phyloP scores from a whole-genome alignment of 1,140 invertebrate genomes.

The Caenorhabditis latens region DNA sequence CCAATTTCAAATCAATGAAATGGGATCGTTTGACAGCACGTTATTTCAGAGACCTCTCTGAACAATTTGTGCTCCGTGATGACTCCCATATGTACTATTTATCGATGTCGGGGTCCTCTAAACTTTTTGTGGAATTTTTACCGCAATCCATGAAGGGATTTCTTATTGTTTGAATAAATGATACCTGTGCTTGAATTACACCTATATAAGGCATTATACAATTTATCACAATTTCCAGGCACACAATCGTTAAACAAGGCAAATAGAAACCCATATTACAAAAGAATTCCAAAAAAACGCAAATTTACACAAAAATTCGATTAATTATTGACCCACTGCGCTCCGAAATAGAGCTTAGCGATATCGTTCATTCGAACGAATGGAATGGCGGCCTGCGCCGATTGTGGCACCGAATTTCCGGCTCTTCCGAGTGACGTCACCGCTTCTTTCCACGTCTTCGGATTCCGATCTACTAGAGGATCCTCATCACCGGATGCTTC shows the following conservation, averaged over 20 bases:
- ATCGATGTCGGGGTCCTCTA: too few relatives aligned
- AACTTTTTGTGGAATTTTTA: too few relatives aligned
- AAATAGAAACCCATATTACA: neutral
- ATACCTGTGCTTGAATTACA: too few relatives aligned
- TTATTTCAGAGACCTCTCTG: too few relatives aligned
- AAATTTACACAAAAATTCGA: neutral
- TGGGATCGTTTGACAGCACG: too few relatives aligned
- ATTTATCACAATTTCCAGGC: too few relatives aligned
- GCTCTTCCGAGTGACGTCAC: conserved; percentile 35
- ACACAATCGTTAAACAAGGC: neutral
- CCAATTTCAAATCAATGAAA: too few relatives aligned
- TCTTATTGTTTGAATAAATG: too few relatives aligned
- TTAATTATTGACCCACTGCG: conserved; percentile 40
- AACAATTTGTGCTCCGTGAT: too few relatives aligned
- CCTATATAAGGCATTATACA: too few relatives aligned
- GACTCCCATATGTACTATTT: too few relatives aligned
- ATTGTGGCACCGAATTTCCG: conserved; percentile 40
- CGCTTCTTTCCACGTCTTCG: conserved; percentile 21
- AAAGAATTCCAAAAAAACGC: neutral
- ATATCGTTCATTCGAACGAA: conserved; percentile 35
- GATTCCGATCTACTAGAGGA: neutral
- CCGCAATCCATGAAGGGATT: too few relatives aligned
- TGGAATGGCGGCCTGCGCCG: conserved; percentile 48
- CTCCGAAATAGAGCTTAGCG: conserved; percentile 31
- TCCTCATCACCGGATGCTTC: neutral